These are phyloP conservation scores for Selene dorsalis DNA, from an alignment of 2,797 vertebrate species.

Conservation along the genomic window DNA sequence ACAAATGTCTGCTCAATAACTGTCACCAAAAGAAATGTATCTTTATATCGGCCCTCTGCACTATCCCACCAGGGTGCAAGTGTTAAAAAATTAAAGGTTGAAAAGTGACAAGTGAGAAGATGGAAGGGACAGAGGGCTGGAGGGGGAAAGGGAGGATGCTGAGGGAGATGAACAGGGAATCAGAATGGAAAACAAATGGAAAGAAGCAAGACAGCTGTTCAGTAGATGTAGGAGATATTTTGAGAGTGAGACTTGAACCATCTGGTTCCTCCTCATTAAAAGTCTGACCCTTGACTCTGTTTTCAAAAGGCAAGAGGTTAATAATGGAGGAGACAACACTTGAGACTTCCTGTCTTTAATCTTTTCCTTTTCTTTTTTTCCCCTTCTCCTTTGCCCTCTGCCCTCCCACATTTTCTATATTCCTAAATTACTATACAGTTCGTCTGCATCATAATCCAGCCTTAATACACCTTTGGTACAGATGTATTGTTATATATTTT, in stretches of 20 bases:
- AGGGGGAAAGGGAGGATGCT: background rate
- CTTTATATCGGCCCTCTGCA: constrained; percentile 25
- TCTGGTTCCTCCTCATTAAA: constrained; percentile 33
- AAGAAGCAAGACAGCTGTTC: constrained; percentile 9
- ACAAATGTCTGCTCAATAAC: constrained; percentile 39
- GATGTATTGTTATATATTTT: background rate
- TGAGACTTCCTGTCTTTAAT: constrained; percentile 11
- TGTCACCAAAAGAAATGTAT: constrained; percentile 40
- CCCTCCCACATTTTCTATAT: background rate
- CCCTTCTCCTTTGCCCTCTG: background rate
- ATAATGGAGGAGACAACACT: constrained; percentile 19
- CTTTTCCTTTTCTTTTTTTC: background rate
- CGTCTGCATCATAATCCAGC: background rate
- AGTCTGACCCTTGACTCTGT: constrained; percentile 25
- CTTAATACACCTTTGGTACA: background rate
- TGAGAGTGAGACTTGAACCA: constrained; percentile 16
- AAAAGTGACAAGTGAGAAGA: constrained; percentile 3
- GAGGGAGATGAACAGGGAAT: background rate
- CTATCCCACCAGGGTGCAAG: constrained; percentile 27
- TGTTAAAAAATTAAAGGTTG: constrained; percentile 31
- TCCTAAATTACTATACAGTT: background rate
- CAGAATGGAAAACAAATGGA: constrained; percentile 3
- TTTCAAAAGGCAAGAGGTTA: constrained; percentile 31
- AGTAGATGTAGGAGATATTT: background rate
- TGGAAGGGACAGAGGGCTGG: background rate